Conservation (phyloP, 2,113 vertebrate genomes). For the Eolophus roseicapilla region DNA sequence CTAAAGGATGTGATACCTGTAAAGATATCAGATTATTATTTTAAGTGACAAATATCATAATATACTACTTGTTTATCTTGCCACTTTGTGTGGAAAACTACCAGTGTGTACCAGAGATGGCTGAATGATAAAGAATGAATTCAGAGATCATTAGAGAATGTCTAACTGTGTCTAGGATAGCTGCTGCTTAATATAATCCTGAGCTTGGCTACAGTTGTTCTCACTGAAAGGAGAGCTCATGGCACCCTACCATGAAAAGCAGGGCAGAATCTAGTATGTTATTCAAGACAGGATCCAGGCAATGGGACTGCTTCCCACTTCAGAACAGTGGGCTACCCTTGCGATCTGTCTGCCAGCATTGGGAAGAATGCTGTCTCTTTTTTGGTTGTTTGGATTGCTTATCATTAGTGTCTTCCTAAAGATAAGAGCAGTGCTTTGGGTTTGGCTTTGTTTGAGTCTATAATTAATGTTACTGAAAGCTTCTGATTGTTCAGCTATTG, state of each 20-base stretch:
- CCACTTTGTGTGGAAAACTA: neutral
- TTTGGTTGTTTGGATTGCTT: neutral
- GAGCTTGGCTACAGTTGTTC: neutral
- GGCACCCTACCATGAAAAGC: neutral
- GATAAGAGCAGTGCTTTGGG: neutral
- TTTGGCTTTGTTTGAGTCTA: neutral
- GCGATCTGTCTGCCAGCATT: fast-evolving
- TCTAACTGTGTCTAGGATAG: neutral
- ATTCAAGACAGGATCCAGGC: neutral
- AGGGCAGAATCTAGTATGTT: neutral
- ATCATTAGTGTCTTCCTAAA: neutral
- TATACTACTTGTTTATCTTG: neutral
- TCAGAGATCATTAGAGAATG: neutral
- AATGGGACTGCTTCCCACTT: neutral
- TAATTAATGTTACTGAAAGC: neutral
- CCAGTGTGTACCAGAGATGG: neutral
- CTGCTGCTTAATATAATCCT: neutral
- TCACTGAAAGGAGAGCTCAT: neutral
- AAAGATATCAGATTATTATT: neutral
- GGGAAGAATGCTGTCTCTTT: neutral
- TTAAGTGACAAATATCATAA: neutral
- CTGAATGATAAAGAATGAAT: neutral
- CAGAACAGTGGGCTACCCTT: neutral
- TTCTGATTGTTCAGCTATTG: neutral
- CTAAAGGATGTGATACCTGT: neutral